Evolutionary conservation across 2,113 vertebrate genomes (phyloP).

Genomic region (Lipophrys pholis): DNA sequence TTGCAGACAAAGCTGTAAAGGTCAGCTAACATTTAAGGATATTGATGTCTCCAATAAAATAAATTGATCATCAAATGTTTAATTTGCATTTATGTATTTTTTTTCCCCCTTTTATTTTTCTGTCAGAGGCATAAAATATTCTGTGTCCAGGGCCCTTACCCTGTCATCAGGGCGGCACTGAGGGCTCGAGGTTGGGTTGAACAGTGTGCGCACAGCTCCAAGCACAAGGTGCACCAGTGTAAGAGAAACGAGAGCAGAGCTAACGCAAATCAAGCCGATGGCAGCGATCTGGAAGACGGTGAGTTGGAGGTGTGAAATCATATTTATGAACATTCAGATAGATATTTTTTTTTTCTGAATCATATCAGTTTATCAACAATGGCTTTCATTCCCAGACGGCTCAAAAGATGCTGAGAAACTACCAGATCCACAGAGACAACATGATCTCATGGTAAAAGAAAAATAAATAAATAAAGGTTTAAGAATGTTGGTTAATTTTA

Average conservation of each 20-base stretch:
- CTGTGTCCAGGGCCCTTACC: constrained; percentile 86
- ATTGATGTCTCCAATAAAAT: background rate
- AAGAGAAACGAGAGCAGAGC: constrained; percentile 28
- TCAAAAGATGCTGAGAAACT: constrained; percentile 68
- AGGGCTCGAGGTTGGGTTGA: constrained; percentile 90
- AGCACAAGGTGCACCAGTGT: rapidly evolving
- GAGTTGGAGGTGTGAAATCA: background rate
- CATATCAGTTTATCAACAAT: background rate
- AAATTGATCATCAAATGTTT: too few relatives aligned
- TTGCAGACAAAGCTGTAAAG: constrained; percentile 87
- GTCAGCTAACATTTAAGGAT: constrained; percentile 64
- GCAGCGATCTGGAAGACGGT: constrained; percentile 61
- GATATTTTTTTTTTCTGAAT: background rate
- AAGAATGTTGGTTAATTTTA: background rate
- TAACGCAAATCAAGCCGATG: constrained; percentile 36
- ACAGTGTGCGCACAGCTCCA: constrained; percentile 58
- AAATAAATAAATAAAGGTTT: background rate
- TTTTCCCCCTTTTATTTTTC: constrained; percentile 23
- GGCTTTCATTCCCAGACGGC: constrained; percentile 64
- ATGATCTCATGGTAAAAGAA: constrained; percentile 86
- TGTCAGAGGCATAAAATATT: constrained; percentile 90
- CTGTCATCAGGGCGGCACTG: constrained; percentile 86
- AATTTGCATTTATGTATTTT: background rate
- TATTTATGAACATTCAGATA: background rate
- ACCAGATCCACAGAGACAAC: constrained; percentile 74